Evolutionary conservation across 2,797 vertebrate genomes (phyloP).

Genomic region (Eulemur coronatus): DNA sequence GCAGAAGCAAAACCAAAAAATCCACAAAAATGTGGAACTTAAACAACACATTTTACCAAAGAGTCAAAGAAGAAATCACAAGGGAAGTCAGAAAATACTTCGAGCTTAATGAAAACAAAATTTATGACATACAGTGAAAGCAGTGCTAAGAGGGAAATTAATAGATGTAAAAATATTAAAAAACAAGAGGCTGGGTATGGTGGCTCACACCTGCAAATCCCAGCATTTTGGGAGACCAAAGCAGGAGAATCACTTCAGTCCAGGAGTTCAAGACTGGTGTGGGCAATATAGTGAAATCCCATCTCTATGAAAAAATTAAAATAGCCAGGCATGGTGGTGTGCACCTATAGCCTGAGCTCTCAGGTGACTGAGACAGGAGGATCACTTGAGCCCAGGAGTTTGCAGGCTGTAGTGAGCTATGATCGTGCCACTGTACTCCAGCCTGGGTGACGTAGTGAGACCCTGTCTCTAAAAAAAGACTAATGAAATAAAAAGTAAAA

Average conservation of each 20-base stretch:
- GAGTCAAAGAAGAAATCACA: background rate
- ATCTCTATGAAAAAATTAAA: background rate
- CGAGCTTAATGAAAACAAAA: background rate
- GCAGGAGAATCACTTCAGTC: background rate
- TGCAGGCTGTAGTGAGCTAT: background rate
- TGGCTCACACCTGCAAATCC: background rate
- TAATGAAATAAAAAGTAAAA: too few relatives aligned
- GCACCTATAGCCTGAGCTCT: background rate
- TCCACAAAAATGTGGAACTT: background rate
- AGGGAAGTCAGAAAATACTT: background rate
- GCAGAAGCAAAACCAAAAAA: background rate
- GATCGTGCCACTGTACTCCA: background rate
- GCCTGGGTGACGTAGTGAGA: background rate
- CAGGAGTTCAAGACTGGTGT: background rate
- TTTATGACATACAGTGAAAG: too few relatives aligned
- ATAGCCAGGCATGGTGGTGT: background rate
- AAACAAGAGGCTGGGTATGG: background rate
- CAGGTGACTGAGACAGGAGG: background rate
- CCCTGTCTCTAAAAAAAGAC: background rate
- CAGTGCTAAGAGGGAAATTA: too few relatives aligned
- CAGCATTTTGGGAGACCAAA: background rate
- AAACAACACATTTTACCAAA: background rate
- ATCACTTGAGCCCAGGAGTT: background rate
- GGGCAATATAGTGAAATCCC: background rate
- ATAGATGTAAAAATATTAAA: background rate